Evolutionary conservation across 2,888 invertebrate genomes (phyloP).

Genomic region (Hirtodrosophila duncani): DNA sequence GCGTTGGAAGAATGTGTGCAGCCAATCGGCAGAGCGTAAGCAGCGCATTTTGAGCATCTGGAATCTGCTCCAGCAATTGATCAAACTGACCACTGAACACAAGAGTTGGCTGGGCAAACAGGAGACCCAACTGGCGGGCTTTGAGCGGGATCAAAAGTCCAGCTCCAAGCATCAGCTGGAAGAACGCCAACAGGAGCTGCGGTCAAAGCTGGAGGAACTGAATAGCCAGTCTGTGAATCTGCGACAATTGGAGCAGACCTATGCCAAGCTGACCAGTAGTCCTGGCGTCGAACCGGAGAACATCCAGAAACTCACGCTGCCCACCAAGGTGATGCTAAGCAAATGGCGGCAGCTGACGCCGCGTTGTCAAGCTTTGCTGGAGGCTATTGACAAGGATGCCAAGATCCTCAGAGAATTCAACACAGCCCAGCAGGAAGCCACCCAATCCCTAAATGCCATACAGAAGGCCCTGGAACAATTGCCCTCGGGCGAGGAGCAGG

Average conservation of each 20-base stretch:
- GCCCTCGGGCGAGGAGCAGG: constrained; percentile 80
- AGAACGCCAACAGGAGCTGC: constrained; percentile 81
- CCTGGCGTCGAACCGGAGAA: constrained; percentile 85
- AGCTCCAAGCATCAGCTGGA: constrained; percentile 81
- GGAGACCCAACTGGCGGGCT: constrained; percentile 81
- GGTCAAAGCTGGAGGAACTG: constrained; percentile 80
- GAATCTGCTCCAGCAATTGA: constrained; percentile 82
- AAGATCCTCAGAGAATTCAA: constrained; percentile 84
- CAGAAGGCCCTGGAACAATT: constrained; percentile 86
- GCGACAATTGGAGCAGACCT: constrained; percentile 84
- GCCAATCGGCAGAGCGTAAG: constrained; percentile 85
- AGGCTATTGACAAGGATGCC: constrained; percentile 81
- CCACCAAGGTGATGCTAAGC: constrained; percentile 81
- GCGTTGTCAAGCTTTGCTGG: constrained; percentile 81
- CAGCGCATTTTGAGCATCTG: constrained; percentile 82
- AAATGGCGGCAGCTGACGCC: constrained; percentile 84
- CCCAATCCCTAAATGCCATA: constrained; percentile 84
- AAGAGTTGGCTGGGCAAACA: constrained; percentile 83
- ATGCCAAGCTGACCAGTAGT: constrained; percentile 84
- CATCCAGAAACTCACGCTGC: constrained; percentile 82
- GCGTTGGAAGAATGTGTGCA: constrained; percentile 88
- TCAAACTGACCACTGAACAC: constrained; percentile 80
- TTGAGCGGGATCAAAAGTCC: constrained; percentile 82
- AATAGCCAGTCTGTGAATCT: constrained; percentile 81
- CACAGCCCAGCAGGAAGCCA: constrained; percentile 84